Evolutionary conservation across 1,140 invertebrate genomes (phyloP).

Genomic region (Drosophila persimilis): DNA sequence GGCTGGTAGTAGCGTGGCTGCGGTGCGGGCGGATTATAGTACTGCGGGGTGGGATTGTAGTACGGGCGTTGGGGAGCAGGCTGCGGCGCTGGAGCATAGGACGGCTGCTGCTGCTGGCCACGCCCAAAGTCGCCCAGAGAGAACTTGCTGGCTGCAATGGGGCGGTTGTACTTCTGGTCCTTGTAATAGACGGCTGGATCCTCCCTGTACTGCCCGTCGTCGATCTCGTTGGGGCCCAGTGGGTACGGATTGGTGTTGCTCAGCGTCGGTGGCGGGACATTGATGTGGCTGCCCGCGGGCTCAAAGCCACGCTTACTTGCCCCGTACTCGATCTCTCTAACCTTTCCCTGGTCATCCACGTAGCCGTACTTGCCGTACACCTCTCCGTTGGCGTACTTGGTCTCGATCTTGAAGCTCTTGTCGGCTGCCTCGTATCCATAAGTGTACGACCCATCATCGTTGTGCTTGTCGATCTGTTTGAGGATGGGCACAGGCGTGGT

Average conservation of each 20-base stretch:
- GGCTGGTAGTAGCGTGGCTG: conserved; percentile 82
- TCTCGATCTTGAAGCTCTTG: conserved; percentile 96
- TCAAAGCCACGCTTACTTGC: conserved; percentile 94
- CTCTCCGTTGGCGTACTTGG: conserved; percentile 91
- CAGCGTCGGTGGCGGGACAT: conserved; percentile 89
- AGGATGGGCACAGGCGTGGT: conserved; percentile 91
- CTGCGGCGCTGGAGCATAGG: conserved; percentile 56
- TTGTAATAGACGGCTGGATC: conserved; percentile 91
- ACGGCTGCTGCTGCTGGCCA: conserved; percentile 59
- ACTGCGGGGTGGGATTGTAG: conserved; percentile 72
- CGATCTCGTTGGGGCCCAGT: conserved; percentile 87
- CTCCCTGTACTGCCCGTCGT: conserved; percentile 92
- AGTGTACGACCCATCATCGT: conserved; percentile 93
- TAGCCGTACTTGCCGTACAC: conserved; percentile 89
- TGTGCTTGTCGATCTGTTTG: conserved; percentile 94
- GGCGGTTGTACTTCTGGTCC: conserved; percentile 87
- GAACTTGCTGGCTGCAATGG: conserved; percentile 75
- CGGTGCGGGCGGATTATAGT: conserved; percentile 60
- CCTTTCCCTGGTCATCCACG: conserved; percentile 89
- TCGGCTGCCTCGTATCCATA: conserved; percentile 95
- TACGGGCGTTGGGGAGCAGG: conserved; percentile 65
- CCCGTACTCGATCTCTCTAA: conserved; percentile 93
- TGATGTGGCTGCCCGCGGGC: conserved; percentile 90
- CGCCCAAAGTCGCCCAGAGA: conserved; percentile 66
- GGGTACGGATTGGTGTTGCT: conserved; percentile 84